Evolutionary conservation across 2,797 vertebrate species (phyloP).

Genomic region (Sebastolobus altivelis): DNA sequence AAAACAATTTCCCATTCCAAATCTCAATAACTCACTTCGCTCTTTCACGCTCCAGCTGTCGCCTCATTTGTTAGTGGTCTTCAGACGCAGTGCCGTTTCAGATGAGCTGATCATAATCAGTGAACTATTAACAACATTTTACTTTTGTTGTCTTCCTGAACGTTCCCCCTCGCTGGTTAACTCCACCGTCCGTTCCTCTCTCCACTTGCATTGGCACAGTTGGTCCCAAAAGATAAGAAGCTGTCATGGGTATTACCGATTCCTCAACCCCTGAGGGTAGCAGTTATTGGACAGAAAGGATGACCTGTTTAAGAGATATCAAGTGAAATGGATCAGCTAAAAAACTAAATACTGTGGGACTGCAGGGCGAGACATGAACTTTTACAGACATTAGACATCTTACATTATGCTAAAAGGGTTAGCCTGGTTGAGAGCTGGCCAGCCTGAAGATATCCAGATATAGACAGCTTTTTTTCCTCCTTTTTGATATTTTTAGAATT

Average conservation of each 20-base stretch:
- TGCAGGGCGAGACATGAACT: neutral
- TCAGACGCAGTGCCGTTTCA: neutral
- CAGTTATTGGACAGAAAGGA: slow-evolving; percentile 3
- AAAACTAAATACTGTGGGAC: neutral
- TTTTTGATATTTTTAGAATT: neutral
- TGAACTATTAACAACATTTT: neutral
- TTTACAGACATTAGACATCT: slow-evolving; percentile 10
- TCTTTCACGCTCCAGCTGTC: neutral
- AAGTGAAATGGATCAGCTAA: slow-evolving; percentile 5
- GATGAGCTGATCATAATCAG: neutral
- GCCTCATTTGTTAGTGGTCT: neutral
- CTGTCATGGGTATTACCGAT: neutral
- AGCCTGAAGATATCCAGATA: neutral
- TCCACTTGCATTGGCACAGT: neutral
- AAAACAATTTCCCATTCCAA: neutral
- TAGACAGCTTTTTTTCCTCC: neutral
- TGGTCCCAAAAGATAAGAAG: slow-evolving; percentile 2
- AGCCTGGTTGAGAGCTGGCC: neutral
- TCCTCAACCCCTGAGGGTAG: neutral
- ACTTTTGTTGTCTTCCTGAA: neutral
- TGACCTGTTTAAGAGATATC: slow-evolving; percentile 26
- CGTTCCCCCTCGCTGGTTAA: neutral
- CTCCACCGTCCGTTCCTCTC: neutral
- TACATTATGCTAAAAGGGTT: neutral
- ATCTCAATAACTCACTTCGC: neutral